These are phyloP conservation scores for Ctenochaetus hawaiiensis DNA, from an alignment of 2,797 vertebrate species.

Conservation along the genomic window DNA sequence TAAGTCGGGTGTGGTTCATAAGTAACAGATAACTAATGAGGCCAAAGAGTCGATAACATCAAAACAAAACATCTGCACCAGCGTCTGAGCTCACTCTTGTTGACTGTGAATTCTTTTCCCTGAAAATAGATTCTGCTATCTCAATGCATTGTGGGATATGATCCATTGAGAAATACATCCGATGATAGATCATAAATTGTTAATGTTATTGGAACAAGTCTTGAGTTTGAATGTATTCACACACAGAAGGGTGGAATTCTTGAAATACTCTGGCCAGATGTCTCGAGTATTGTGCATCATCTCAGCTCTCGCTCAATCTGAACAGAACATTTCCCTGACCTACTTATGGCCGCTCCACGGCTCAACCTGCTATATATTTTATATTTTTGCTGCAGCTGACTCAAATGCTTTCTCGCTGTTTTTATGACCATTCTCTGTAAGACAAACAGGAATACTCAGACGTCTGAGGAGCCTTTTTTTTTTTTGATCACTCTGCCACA, in stretches of 20 bases:
- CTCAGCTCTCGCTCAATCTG: conserved; percentile 63
- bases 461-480: not conserved
- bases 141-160: conserved; percentile 51
- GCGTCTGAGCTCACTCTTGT: conserved; percentile 39
- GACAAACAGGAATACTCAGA: conserved; percentile 21
- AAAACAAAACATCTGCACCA: conserved; percentile 40
- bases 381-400: conserved; percentile 44
- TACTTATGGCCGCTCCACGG: conserved; percentile 65
- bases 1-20: conserved; percentile 37
- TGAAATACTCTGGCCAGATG: conserved; percentile 77
- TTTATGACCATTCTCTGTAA: conserved; percentile 36
- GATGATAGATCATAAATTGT: conserved; percentile 59
- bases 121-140: conserved; percentile 39
- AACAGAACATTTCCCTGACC: conserved; percentile 73
- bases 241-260: conserved; percentile 59
- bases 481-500: conserved; percentile 31
- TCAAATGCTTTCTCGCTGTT: conserved; percentile 35
- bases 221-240: conserved; percentile 48
- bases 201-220: conserved; percentile 56
- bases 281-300: conserved; percentile 68
- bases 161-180: conserved; percentile 54
- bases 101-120: conserved; percentile 35
- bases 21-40: conserved; percentile 62
- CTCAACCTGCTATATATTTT: conserved; percentile 63
- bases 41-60: conserved; percentile 38